Percentiles rank a stretch among this genome's conserved stretches.
Evolutionary conservation across 2,113 vertebrate genomes (phyloP).

Genomic region (Leucosticte australis): DNA sequence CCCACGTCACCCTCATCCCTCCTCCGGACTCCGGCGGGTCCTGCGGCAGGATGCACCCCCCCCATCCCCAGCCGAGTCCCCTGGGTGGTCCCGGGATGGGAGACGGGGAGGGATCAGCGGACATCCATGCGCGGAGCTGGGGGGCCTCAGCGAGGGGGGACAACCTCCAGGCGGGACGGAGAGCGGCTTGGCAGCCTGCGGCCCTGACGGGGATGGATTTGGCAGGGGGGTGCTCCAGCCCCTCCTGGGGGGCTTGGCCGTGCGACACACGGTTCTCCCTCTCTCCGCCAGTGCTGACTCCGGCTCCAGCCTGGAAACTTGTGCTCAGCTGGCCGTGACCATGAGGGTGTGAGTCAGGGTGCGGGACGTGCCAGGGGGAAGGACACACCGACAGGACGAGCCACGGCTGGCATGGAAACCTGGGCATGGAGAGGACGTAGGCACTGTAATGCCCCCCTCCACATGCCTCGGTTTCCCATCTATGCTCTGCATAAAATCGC

Average conservation of each 20-base stretch:
- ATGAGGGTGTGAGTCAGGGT: conserved; percentile 30
- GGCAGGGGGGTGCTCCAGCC: background rate
- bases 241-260: background rate
- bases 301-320: conserved; percentile 23
- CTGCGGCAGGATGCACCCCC: background rate
- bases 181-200: background rate
- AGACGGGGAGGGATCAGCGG: background rate
- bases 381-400: background rate
- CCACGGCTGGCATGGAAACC: background rate
- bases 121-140: background rate
- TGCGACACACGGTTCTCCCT: background rate
- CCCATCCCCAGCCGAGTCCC: background rate
- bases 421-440: background rate
- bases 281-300: background rate
- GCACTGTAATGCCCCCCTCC: background rate
- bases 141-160: conserved; percentile 25
- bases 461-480: background rate
- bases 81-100: conserved; percentile 37
- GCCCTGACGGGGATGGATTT: background rate
- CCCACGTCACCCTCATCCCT: background rate
- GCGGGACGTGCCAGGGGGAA: background rate
- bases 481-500: rapidly evolving
- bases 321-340: background rate
- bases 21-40: background rate
- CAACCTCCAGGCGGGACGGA: background rate